Base-by-base conservation (phyloP, 2,888 invertebrate genomes). In the Philopedon plagiatum region DNA sequence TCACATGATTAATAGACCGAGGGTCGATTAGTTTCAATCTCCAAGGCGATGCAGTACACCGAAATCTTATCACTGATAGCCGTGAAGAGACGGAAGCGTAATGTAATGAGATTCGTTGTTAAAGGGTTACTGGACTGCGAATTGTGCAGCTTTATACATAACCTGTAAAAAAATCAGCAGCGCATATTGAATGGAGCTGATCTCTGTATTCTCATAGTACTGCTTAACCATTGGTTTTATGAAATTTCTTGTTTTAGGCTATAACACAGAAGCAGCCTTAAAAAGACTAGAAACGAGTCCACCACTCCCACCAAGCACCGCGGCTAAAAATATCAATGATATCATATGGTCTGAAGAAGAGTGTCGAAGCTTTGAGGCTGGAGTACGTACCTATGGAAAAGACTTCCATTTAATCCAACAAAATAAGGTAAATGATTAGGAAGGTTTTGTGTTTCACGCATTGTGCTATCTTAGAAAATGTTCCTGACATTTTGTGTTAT, bases 301-400 rank as follows among this genome's bases (percentile, higher is more conserved):
- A 8, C n/a, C 1, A 26, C 29, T 4, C 0, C 83, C 88, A 3
- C 87, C 89, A 11, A 90, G 90, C 15, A 88, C 91, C 13, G 58
- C 74, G 0, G 93, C 94, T 80, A 91, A 92, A 0, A 60, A 58
- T 49, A 91, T 93, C 88, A 95, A 94, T 80, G 88, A 95, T 1
- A 74, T 77, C 18, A 69, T 76, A 11, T 99, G 98, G 98, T 97
- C 97, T 1, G 98, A 98, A 84, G 97, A 98, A 81, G 99, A 99
- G 84, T 97, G 97, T 85, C 90, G 95, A 66, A 96, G 96, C 85
- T 99, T 99, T 86, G 99, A 99, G 88, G 94, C 94, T 81, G 99
- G 98, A 39, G 90, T 99, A 7, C 91, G 96, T 82, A 91, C 92
- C 70, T 96, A 94, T 82, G 98, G 98, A 29, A 99, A 99, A 87